phyloP scores from a whole-genome alignment of 2,888 invertebrate species.

The Tachina fera region DNA sequence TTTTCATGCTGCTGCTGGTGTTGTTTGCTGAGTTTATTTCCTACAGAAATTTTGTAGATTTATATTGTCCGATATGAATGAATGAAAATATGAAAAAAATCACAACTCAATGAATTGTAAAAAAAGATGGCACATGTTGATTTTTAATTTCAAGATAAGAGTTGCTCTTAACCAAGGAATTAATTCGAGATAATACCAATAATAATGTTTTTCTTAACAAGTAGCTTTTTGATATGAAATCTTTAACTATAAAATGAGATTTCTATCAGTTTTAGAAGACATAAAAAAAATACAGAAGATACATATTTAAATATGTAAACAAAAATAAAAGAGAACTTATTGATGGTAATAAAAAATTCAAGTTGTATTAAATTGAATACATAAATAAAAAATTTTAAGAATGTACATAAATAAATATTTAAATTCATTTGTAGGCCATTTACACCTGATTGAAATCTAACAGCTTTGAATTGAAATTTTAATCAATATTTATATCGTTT shows the following conservation, averaged over 20 bases:
- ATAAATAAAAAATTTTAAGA: not conserved
- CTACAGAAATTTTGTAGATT: constrained; percentile 42
- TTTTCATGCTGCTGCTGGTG: constrained; percentile 25
- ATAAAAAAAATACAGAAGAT: too few relatives aligned
- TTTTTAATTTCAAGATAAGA: constrained; percentile 48
- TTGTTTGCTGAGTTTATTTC: constrained; percentile 25
- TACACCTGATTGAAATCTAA: too few relatives aligned
- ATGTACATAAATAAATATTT: too few relatives aligned
- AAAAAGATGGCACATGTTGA: constrained; percentile 69
- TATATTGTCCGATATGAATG: constrained; percentile 31
- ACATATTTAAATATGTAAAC: not conserved
- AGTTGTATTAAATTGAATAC: not conserved
- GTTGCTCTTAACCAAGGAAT: not conserved
- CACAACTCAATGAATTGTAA: not conserved
- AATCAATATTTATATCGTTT: too few relatives aligned
- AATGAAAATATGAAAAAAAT: not conserved
- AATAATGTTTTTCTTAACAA: constrained; percentile 56
- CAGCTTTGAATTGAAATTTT: too few relatives aligned
- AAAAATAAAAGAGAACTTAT: not conserved
- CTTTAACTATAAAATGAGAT: constrained; percentile 7
- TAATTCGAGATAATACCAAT: constrained; percentile 15
- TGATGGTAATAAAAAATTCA: not conserved
- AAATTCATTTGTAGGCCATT: too few relatives aligned
- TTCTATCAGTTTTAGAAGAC: not conserved
- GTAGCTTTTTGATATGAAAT: constrained; percentile 38